Base-by-base conservation (phyloP, 2,797 vertebrate species). In the Poecilia velifera region DNA sequence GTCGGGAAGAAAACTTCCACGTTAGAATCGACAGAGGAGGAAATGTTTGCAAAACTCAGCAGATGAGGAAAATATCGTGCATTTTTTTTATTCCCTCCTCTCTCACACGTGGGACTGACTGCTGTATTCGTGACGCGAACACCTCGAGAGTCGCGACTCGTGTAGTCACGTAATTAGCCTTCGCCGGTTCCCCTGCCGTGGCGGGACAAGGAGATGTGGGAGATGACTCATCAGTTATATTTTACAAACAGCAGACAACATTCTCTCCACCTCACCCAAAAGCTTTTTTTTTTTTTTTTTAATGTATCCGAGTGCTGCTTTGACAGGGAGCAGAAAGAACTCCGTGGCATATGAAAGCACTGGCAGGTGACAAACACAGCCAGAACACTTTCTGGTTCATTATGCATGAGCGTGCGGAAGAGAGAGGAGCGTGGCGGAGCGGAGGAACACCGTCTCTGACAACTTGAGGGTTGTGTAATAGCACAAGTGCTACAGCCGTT, bases 371-470 rank as follows among this genome's bases (percentile, higher is more conserved):
- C 87, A 73, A 74, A 74, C 74, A 80, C 79, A 49, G 8, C 18
- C 82, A 79, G 82, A 79, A 47, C 80, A 78, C 47, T 82, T 76
- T 86, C 80, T 45, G 68, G 66, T 89, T 91, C 79, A 86, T 92
- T 91, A 91, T 84, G 83, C 77, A 71, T 31, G 78, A 90, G 81
- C 28, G 41, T 82, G 79, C n/a, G 22, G 79, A 83, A 74, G 39
- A 14, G 45, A 68, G 76, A 78, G 72, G 77, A 80, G 85, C 39
- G 74, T 45, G 76, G 83, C 34, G 4, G 78, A 74, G 85, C 73
- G 76, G 78, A 79, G 85, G 82, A 88, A 92, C 88, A 53, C 73
- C 76, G 90, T 86, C 87, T 89, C 74, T 86, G 90, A 91, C 90
- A 86, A 88, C 88, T 86, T 16, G 36, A 64, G 77, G 79, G 86